Conservation (phyloP, 2,888 invertebrate species). For the Drosophila rellima region DNA sequence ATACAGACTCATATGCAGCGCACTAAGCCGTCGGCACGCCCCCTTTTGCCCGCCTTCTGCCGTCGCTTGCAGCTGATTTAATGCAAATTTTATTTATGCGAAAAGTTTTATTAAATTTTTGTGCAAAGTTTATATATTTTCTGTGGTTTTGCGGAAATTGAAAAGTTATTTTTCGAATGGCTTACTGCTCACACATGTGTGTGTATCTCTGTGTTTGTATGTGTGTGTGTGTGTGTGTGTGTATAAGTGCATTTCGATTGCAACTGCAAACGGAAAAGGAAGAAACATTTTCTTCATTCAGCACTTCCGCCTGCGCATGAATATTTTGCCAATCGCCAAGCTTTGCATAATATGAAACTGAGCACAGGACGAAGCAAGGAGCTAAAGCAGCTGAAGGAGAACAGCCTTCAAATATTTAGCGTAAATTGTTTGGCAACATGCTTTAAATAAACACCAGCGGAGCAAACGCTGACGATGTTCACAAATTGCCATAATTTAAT, state of each 20-base stretch:
- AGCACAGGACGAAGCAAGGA: neutral
- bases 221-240: constrained; percentile 15
- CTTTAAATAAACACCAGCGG: constrained; percentile 74
- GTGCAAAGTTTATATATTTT: constrained; percentile 82
- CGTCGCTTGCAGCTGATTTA: constrained; percentile 81
- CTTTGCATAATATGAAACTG: constrained; percentile 53
- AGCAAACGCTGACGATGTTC: constrained; percentile 57
- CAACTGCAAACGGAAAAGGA: constrained; percentile 74
- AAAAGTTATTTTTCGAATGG: constrained; percentile 83
- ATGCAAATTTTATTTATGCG: constrained; percentile 84
- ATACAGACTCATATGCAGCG: constrained; percentile 37
- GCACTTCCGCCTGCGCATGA: constrained; percentile 64
- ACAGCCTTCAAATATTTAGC: constrained; percentile 63
- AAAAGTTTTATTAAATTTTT: constrained; percentile 84
- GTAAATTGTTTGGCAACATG: constrained; percentile 76
- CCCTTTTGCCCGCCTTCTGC: constrained; percentile 26
- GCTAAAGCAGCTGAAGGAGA: constrained; percentile 33
- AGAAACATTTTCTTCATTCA: constrained; percentile 77
- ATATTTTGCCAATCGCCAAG: constrained; percentile 63
- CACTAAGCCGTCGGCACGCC: constrained; percentile 59
- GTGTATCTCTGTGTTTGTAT: constrained; percentile 18
- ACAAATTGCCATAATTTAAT: constrained; percentile 83
- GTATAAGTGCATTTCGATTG: constrained; percentile 55
- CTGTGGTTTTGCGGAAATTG: constrained; percentile 84
- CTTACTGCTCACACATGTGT: constrained; percentile 59